Evolutionary conservation across 1,140 invertebrate species (phyloP), one percentile per base, ranked within the genome.

Genomic region (Drosophila trapezifrons): DNA sequence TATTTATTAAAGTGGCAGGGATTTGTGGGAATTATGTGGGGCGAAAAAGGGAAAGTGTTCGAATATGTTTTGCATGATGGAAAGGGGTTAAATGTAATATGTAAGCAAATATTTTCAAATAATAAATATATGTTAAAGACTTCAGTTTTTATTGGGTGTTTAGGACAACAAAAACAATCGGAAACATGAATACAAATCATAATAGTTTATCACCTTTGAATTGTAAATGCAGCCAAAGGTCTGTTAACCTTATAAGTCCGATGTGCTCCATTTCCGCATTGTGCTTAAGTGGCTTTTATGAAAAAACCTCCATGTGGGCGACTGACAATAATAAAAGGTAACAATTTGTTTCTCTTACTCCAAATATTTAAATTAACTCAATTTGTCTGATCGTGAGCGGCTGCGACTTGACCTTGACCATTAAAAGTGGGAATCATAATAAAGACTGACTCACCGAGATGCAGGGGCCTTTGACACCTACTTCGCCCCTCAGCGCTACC

Each of bases 321-420:
- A 70, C 20, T 47, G 51, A 60, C 57, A 29, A 18, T 46, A 15
- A 38, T 18, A 51, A 37, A 22, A 73, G n/a, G 37, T 8, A 18
- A 4, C 65, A 58, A 40, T 27, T 47, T 47, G 15, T 54, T 51
- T 40, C 38, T 18, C 46, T 35, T 73, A 51, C 76, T 84, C 80
- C 45, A 80, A 67, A 84, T 86, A 86, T 81, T 70, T 37, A 85
- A 85, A 85, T 85, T 56, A 81, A 60, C 57, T 55, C 74, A 85
- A 86, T 85, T 86, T 81, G 82, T 85, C 74, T 70, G 64, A 12
- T 69, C 63, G 79, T 55, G 69, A 51, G 79, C 42, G 67, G 59
- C 38, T 75, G 56, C 45, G 12, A 62, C 69, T 74, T 74, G 81
- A 74, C 81, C 82, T 86, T 85, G 78, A 67, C 32, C 38, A 40